These are phyloP conservation scores for Clostera curtula DNA, from an alignment of 2,888 invertebrate genomes.

Conservation along the genomic window DNA sequence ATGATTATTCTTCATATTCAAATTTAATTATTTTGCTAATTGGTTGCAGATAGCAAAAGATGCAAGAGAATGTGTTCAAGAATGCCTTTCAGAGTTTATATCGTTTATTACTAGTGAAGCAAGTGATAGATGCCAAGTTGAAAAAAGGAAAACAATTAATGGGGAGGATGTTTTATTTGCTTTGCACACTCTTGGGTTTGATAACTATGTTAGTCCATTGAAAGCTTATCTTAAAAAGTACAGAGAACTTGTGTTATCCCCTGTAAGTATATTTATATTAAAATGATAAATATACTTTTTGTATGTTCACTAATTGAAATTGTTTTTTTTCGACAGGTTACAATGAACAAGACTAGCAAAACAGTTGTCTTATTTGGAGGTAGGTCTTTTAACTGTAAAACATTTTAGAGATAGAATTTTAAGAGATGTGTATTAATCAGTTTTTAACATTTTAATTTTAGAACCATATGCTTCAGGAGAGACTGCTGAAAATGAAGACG, in stretches of 20 bases:
- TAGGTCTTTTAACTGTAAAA: constrained; percentile 21
- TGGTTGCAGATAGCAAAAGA: constrained; percentile 93
- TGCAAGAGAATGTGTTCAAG: constrained; percentile 98
- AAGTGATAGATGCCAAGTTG: constrained; percentile 96
- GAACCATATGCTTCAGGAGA: constrained; percentile 32
- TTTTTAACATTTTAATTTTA: constrained; percentile 10
- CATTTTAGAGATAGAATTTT: background rate
- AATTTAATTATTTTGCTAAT: background rate
- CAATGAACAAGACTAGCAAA: constrained; percentile 59
- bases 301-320: background rate
- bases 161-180: constrained; percentile 98
- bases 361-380: constrained; percentile 56
- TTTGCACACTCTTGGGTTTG: constrained; percentile 96
- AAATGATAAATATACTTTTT: background rate
- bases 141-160: constrained; percentile 99
- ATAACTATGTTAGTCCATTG: constrained; percentile 97
- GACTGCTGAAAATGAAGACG: constrained; percentile 40
- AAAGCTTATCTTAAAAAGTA: constrained; percentile 96
- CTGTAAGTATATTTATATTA: constrained; percentile 35
- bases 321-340: constrained; percentile 50
- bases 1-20: background rate
- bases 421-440: background rate
- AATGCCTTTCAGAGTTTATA: constrained; percentile 99
- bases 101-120: constrained; percentile 99
- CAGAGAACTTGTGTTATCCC: constrained; percentile 81